phyloP scores from a whole-genome alignment of 2,797 vertebrate genomes.

The Lepus oiostolus region DNA sequence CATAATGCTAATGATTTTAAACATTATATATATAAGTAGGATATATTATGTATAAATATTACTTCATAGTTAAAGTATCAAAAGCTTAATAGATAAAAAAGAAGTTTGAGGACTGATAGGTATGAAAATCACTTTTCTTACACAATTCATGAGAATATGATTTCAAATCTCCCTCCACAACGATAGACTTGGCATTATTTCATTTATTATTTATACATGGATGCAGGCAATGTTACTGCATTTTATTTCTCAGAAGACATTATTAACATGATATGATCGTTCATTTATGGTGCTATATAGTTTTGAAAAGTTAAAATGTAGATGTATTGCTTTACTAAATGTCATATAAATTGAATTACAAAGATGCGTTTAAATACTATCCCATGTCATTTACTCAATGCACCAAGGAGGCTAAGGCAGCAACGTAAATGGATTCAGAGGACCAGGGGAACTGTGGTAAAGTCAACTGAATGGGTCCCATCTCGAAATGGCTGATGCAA shows the following conservation, averaged over 20 bases:
- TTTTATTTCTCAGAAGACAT: background rate
- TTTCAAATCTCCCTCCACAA: background rate
- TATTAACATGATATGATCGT: background rate
- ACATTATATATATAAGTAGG: background rate
- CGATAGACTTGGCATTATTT: background rate
- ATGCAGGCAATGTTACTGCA: background rate
- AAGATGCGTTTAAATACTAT: background rate
- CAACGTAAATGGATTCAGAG: background rate
- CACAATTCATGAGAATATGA: background rate
- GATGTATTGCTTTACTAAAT: background rate
- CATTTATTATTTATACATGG: background rate
- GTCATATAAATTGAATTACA: background rate
- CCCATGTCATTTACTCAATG: background rate
- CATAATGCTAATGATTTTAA: conserved; percentile 13
- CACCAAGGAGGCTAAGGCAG: background rate
- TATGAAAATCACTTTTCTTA: background rate
- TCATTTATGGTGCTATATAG: background rate
- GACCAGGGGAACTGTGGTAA: background rate
- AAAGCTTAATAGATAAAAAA: background rate
- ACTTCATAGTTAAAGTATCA: background rate
- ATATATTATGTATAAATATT: background rate
- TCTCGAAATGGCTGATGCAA: background rate
- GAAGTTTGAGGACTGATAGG: background rate
- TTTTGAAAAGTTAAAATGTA: conserved; percentile 35
- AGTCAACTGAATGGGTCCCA: accelerated